Evolutionary conservation across 1,140 invertebrate species (phyloP).

Genomic region (Philaenus spumarius): DNA sequence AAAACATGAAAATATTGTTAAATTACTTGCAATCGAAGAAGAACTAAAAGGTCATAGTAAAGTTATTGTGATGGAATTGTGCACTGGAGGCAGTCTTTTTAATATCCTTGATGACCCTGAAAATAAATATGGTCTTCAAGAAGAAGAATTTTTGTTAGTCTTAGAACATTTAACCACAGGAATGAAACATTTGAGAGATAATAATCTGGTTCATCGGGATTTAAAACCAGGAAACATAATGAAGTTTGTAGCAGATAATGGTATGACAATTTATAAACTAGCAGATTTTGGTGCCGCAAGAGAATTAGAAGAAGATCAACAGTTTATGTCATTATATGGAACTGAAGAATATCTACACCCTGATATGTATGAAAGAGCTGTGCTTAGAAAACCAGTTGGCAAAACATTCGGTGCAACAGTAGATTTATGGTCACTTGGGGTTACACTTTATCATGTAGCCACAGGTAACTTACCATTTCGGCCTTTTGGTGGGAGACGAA

Average conservation of each 20-base stretch:
- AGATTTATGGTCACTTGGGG: conserved; percentile 96
- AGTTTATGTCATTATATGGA: conserved; percentile 93
- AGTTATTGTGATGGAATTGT: conserved; percentile 96
- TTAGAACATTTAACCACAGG: conserved; percentile 85
- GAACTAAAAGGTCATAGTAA: conserved; percentile 84
- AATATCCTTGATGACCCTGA: conserved; percentile 94
- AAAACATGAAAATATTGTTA: conserved; percentile 95
- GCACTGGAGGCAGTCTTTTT: conserved; percentile 87
- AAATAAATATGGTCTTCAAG: conserved; percentile 88
- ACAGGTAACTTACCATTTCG: conserved; percentile 92
- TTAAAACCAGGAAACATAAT: conserved; percentile 97
- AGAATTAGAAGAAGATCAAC: conserved; percentile 91
- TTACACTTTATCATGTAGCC: conserved; percentile 94
- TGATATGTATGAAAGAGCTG: conserved; percentile 93
- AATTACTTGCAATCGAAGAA: conserved; percentile 90
- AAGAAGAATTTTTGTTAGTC: conserved; percentile 87
- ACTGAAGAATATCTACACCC: conserved; percentile 98
- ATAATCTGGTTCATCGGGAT: conserved; percentile 91
- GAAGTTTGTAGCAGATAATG: conserved; percentile 93
- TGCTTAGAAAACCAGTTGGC: conserved; percentile 80
- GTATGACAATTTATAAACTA: conserved; percentile 88
- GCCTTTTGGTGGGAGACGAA: conserved; percentile 88
- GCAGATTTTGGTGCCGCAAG: conserved; percentile 97
- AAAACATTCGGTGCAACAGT: conserved; percentile 92
- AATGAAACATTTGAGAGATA: conserved; percentile 92